Percentiles rank a stretch among this genome's conserved stretches.
phyloP scores from a whole-genome alignment of 2,113 vertebrate genomes.

The Lontra canadensis region DNA sequence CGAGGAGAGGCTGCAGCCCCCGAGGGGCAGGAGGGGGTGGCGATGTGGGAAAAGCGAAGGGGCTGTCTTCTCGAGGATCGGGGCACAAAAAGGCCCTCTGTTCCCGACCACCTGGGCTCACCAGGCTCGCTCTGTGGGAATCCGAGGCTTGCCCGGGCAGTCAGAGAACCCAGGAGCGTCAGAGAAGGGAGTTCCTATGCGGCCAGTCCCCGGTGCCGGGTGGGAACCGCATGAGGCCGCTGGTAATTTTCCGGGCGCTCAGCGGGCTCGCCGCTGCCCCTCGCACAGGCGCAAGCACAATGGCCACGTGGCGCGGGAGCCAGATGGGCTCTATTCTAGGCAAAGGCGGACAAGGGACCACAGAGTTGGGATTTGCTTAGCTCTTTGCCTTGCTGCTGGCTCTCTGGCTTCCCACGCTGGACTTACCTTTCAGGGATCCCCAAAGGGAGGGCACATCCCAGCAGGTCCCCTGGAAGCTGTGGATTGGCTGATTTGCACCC shows the following conservation, averaged over 20 bases:
- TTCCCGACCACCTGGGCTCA: slow-evolving; percentile 62
- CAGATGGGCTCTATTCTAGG: slow-evolving; percentile 54
- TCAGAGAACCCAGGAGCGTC: background rate
- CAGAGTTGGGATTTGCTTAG: background rate
- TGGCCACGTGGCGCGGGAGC: background rate
- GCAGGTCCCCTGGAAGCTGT: slow-evolving; percentile 29
- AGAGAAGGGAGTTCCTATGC: slow-evolving; percentile 55
- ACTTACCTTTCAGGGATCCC: slow-evolving; percentile 56
- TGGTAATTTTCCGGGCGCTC: slow-evolving; percentile 69
- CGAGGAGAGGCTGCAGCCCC: background rate
- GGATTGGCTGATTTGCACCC: slow-evolving; percentile 66
- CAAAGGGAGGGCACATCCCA: slow-evolving; percentile 4
- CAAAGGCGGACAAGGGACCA: background rate
- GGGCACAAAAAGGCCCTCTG: slow-evolving; percentile 69
- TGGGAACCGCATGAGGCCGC: background rate
- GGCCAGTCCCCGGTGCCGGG: background rate
- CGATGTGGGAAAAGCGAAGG: slow-evolving; percentile 56
- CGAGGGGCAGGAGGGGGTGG: background rate
- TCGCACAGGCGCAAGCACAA: background rate
- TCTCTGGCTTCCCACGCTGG: background rate
- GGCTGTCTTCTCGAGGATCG: slow-evolving; percentile 22
- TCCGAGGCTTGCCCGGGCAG: background rate
- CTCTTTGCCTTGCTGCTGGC: background rate
- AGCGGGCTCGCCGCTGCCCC: background rate
- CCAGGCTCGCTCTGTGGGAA: background rate